Base-by-base conservation (phyloP, 2,888 invertebrate species). In the Nomada ferruginata region DNA sequence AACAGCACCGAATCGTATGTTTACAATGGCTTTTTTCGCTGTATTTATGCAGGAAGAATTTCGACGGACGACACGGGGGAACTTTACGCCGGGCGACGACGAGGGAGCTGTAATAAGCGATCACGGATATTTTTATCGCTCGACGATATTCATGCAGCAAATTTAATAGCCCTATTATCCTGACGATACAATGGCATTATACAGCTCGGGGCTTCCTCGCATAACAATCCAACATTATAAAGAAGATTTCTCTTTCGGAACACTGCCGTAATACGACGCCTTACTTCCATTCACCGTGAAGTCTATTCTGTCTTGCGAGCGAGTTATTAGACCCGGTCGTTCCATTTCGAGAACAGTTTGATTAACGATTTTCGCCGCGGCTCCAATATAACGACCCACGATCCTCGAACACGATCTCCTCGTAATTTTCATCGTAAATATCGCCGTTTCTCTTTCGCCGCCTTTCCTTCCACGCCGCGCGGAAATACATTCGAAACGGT, bases 211-310 rank as follows among this genome's bases (percentile, higher is more conserved):
- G 57, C 59, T 74, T 77, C 60, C 61, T 80, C 74, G 74, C 87
- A 74, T 87, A 87, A 87, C 87, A 85, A 71, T 86, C 77, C 77
- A 74, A 83, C 83, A 64, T 86, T 87, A 85, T 87, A 83, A 83
- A 73, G 68, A 75, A 74, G 83, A 87, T 76, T 80, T 75, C 77
- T 76, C 79, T 69, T 78, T 82, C 65, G 80, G 83, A 68, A 83
- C 85, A 74, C 71, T 65, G 79, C 50, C 83, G 80, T 86, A 85
- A 87, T 87, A 86, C 71, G 78, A 85, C 76, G 74, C 74, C 78
- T 87, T 83, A 72, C 87, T 85, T 71, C 83, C 76, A 86, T 86
- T 86, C 87, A 87, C 55, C 59, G 77, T 47, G 74, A 64, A 50
- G 77, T 76, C 87, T 87, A 87, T 87, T 86, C 85, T 85, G 73